Conservation (phyloP, 2,797 vertebrate genomes). For the Malurus leucopterus region DNA sequence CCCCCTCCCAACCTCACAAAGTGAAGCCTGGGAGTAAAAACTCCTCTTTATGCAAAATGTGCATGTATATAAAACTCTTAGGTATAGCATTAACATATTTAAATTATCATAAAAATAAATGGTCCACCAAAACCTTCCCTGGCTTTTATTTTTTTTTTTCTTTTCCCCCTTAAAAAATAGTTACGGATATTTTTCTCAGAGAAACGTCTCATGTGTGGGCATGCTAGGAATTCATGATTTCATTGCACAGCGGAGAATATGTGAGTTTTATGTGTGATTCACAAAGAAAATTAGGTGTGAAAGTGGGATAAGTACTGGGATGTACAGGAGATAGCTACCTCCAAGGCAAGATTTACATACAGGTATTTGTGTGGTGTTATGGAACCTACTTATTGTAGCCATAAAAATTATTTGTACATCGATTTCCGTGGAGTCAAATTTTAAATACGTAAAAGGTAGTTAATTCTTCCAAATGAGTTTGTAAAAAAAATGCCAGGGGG, state of each 20-base stretch:
- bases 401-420: conserved; percentile 51
- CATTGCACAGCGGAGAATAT: conserved; percentile 63
- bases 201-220: conserved; percentile 49
- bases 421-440: conserved; percentile 48
- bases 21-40: conserved; percentile 16
- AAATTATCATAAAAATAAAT: conserved; percentile 71
- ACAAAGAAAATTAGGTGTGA: conserved; percentile 66
- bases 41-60: conserved; percentile 58
- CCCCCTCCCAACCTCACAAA: neutral
- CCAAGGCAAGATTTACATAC: conserved; percentile 62
- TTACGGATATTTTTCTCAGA: conserved; percentile 61
- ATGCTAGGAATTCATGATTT: conserved; percentile 64
- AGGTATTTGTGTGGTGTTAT: conserved; percentile 54
- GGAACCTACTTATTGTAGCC: conserved; percentile 45
- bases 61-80: conserved; percentile 52
- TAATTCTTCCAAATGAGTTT: conserved; percentile 50
- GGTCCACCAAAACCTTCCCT: conserved; percentile 55
- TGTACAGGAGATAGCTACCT: conserved; percentile 52
- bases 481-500: conserved; percentile 23
- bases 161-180: neutral
- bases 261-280: conserved; percentile 65
- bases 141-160: neutral
- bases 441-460: conserved; percentile 46
- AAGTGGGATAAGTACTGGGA: conserved; percentile 60
- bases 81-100: conserved; percentile 62